A percentile compares a stretch with the other conserved stretches of the same genome.
Evolutionary conservation across 2,113 vertebrate genomes (phyloP).

Genomic region (Panthera leo): DNA sequence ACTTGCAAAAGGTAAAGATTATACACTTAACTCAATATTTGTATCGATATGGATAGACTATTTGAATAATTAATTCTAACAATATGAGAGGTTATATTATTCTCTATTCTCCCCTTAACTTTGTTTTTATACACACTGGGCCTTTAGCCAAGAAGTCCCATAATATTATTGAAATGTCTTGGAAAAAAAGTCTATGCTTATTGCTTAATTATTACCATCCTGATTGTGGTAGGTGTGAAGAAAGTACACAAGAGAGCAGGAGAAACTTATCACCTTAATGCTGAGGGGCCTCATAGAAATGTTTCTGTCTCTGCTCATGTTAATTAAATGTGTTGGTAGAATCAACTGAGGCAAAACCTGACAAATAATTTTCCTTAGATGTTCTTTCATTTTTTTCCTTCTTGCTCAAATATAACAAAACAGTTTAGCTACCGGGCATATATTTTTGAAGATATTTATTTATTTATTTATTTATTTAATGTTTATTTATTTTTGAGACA

Average conservation of each 20-base stretch:
- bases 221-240: not conserved
- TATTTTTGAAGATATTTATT: not conserved
- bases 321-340: not conserved
- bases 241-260: not conserved
- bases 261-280: not conserved
- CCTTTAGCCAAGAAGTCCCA: not conserved
- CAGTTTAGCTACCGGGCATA: not conserved
- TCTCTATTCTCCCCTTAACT: not conserved
- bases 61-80: not conserved
- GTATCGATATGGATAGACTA: not conserved
- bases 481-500: too few species aligned
- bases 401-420: not conserved
- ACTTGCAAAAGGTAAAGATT: not conserved
- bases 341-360: not conserved
- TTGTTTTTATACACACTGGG: not conserved
- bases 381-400: not conserved
- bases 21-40: not conserved
- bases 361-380: not conserved
- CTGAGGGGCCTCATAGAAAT: not conserved
- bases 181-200: not conserved
- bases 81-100: not conserved
- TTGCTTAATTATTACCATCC: not conserved
- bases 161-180: not conserved
- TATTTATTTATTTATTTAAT: too few species aligned
- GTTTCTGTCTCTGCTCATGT: not conserved